phyloP scores from a whole-genome alignment of 2,888 invertebrate genomes.

The Cerastoderma edule region DNA sequence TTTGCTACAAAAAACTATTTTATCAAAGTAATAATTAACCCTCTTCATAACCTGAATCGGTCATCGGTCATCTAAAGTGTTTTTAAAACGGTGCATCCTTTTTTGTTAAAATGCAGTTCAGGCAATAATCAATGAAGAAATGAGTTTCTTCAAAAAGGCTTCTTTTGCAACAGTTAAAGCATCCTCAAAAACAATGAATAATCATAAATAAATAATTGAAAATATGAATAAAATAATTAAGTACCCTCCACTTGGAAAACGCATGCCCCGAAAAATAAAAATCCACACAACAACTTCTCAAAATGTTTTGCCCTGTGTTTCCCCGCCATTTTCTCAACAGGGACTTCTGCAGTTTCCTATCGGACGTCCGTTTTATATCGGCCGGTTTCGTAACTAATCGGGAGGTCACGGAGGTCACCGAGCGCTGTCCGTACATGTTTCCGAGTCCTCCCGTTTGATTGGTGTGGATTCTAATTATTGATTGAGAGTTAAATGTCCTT shows the following conservation, averaged over 20 bases:
- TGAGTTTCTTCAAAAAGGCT: too few species aligned
- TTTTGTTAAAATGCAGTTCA: too few species aligned
- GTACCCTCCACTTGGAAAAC: background rate
- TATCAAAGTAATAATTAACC: too few species aligned
- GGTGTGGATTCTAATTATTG: background rate
- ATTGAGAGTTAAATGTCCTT: background rate
- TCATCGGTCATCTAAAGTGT: background rate
- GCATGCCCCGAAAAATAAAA: conserved; percentile 1
- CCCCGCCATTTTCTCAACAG: too few species aligned
- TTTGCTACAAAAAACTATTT: too few species aligned
- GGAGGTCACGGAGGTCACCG: background rate
- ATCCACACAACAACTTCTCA: background rate
- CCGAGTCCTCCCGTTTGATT: background rate
- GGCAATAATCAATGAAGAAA: too few species aligned
- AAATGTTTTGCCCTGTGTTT: background rate
- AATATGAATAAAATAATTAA: background rate
- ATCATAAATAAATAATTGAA: background rate
- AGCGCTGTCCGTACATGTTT: background rate
- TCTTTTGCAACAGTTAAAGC: too few species aligned
- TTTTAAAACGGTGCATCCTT: background rate
- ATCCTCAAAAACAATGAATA: background rate
- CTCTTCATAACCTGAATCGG: too few species aligned
- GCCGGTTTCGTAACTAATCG: conserved; percentile 6
- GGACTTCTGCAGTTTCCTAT: background rate
- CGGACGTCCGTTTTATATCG: background rate